Evolutionary conservation across 2,888 invertebrate genomes (phyloP), one percentile per base, ranked within the genome.

Genomic region (Calephelis perditalis): DNA sequence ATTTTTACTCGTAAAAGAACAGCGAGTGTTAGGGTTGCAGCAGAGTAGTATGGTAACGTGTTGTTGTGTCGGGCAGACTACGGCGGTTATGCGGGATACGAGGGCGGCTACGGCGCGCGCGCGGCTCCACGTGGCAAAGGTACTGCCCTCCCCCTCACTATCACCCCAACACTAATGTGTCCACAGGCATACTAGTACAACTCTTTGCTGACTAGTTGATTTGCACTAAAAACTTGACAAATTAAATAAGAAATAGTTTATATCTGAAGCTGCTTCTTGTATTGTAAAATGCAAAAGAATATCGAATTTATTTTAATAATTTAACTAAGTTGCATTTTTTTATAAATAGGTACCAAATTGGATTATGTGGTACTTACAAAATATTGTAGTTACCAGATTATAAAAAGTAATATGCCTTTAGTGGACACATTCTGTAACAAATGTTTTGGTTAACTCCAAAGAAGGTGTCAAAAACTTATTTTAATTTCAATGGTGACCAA

Each of bases 111-210:
- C 87, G 94, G 95, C 92, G 95, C 95, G 91, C 95, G 96, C 91
- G 93, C 95, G 92, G 93, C 95, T 92, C 95, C 95, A 91, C 95
- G 96, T 92, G 94, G 95, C 92, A 96, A 96, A 96, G 96, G 96
- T 96, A 96, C 92, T 76, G 80, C 78, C 78, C 69, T 69, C 73
- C 67, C 69, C 73, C 68, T 66, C 65, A 66, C 64, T 57, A 61
- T 66, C 52, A 59, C 58, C 65, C 54, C 7, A 7, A n/a, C 5
- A 35, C 1, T 11, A 54, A 54, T 54, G 54, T 54, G 54, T 54
- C 36, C 36, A 54, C 54, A 11, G n/a, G 45, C n/a, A n/a, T 45
- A 40, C 40, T 40, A 40, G 3, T 7, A 40, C 40, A 40, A 40
- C 4, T 40, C 8, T 40, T 40, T 8, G 8, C 7, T 40, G 8